Percentiles rank a stretch among this genome's conserved stretches.
These are phyloP conservation scores for Agriopis leucophaearia DNA, from an alignment of 2,888 invertebrate species.

Conservation along the genomic window DNA sequence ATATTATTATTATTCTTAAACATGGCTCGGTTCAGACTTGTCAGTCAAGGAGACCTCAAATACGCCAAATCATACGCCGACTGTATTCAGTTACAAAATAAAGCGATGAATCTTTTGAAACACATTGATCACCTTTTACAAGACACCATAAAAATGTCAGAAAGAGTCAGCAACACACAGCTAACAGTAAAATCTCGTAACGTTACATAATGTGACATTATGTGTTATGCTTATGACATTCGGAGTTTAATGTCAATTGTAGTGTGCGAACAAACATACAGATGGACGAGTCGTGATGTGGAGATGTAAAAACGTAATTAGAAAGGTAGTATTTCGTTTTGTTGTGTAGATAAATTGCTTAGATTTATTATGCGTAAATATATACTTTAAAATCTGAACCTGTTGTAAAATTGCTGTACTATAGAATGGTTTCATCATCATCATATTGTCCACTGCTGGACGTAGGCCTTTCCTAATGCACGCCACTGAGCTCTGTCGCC, in stretches of 20 bases:
- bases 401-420: no score
- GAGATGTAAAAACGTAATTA: conserved; percentile 44
- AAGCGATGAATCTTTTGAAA: conserved; percentile 8
- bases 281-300: conserved; percentile 28
- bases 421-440: no score
- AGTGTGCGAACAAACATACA: conserved; percentile 31
- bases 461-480: no score
- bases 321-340: conserved; percentile 43
- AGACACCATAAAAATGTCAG: conserved; percentile 9
- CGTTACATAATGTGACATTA: conserved; percentile 40
- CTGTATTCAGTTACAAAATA: conserved; percentile 4
- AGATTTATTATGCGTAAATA: conserved; percentile 10
- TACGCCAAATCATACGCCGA: background rate
- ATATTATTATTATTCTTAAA: background rate
- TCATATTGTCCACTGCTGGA: no score
- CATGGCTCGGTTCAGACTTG: background rate
- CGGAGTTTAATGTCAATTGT: conserved; percentile 40
- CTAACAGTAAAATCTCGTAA: conserved; percentile 23
- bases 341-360: conserved; percentile 12
- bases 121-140: conserved; percentile 1
- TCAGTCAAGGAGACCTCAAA: no score
- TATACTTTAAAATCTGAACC: background rate
- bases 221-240: conserved; percentile 38
- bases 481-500: no score
- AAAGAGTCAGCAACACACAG: conserved; percentile 9